These are phyloP conservation scores for Onthophagus taurus DNA, from an alignment of 1,140 invertebrate genomes.

Conservation along the genomic window DNA sequence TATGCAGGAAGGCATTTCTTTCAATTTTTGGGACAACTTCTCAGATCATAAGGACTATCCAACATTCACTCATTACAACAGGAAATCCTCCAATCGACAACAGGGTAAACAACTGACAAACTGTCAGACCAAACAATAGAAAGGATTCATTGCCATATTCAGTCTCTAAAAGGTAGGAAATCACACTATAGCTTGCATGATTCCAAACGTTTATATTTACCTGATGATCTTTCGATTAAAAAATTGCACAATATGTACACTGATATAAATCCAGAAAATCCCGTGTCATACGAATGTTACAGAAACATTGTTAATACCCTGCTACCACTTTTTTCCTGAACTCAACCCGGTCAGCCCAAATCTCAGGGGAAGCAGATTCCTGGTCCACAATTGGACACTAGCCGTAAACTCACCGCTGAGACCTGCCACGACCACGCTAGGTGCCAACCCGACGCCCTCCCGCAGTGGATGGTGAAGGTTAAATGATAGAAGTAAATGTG, in stretches of 20 bases:
- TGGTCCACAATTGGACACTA: too few species aligned
- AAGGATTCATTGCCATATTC: slow-evolving; percentile 6
- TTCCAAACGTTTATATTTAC: neutral
- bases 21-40: slow-evolving; percentile 6
- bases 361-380: too few species aligned
- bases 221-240: neutral
- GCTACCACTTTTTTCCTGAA: too few species aligned
- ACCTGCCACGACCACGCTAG: too few species aligned
- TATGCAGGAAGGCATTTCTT: slow-evolving; percentile 1
- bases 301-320: too few species aligned
- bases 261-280: neutral
- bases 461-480: too few species aligned
- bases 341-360: too few species aligned
- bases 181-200: slow-evolving; percentile 2
- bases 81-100: slow-evolving; percentile 5
- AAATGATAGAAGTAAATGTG: too few species aligned
- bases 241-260: slow-evolving; percentile 2
- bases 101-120: neutral
- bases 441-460: too few species aligned
- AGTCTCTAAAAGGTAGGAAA: neutral
- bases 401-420: too few species aligned
- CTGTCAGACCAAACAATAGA: slow-evolving; percentile 4
- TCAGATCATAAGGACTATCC: neutral
- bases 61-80: slow-evolving; percentile 7
- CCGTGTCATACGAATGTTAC: neutral